These are phyloP conservation scores for Threskiornis aethiopicus DNA, from an alignment of 2,797 vertebrate species.

Conservation along the genomic window DNA sequence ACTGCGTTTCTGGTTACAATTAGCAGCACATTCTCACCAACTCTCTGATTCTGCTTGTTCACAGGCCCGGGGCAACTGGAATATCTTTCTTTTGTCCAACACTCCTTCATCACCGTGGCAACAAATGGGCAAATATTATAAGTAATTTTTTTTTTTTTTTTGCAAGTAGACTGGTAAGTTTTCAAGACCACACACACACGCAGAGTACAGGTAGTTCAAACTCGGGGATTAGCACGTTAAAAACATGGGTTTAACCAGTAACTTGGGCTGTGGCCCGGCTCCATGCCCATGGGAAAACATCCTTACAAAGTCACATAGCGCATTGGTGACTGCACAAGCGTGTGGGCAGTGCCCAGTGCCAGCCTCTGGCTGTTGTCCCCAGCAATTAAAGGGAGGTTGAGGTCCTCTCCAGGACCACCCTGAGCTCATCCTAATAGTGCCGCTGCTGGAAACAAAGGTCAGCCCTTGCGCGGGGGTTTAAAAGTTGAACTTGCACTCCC, in stretches of 20 bases:
- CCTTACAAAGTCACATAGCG: neutral
- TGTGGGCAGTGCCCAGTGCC: neutral
- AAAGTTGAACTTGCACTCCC: neutral
- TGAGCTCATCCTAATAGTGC: neutral
- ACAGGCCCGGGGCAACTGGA: constrained; percentile 30
- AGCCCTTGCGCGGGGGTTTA: neutral
- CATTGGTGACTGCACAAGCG: neutral
- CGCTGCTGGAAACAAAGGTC: neutral
- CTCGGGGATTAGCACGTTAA: neutral
- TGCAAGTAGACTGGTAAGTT: neutral
- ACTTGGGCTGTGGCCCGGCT: neutral
- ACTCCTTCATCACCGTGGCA: constrained; percentile 26
- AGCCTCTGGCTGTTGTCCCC: neutral
- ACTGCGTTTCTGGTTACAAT: constrained; percentile 28
- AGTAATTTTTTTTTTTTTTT: neutral
- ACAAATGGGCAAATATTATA: constrained; percentile 40
- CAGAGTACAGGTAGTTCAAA: neutral
- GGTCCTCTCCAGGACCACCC: neutral
- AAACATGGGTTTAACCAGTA: neutral
- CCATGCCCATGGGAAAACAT: neutral
- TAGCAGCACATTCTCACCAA: constrained; percentile 50
- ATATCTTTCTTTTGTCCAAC: constrained; percentile 48
- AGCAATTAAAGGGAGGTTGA: neutral
- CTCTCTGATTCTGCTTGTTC: constrained; percentile 25
- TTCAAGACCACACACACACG: constrained; percentile 27